phyloP scores from a whole-genome alignment of 2,888 invertebrate genomes.

The Drosophila mayaguana region DNA sequence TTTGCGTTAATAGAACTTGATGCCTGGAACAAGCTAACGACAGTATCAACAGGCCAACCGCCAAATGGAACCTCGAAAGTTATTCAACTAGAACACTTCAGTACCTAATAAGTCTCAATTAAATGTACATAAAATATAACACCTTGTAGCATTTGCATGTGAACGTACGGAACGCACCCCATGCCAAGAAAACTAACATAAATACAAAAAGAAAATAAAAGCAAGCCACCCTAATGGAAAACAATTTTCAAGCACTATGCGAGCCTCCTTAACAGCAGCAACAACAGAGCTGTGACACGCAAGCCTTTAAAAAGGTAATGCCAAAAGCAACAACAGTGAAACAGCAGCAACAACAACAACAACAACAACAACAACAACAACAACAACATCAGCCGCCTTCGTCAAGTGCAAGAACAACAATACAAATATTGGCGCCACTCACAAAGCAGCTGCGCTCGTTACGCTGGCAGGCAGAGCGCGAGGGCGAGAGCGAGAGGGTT shows the following conservation, averaged over 20 bases:
- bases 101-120: slow-evolving; percentile 76
- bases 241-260: slow-evolving; percentile 36
- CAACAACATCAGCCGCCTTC: slow-evolving; percentile 35
- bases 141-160: slow-evolving; percentile 75
- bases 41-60: slow-evolving; percentile 42
- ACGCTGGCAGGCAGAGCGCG: not conserved
- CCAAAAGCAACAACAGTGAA: slow-evolving; percentile 28
- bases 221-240: slow-evolving; percentile 39
- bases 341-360: too few species aligned
- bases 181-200: not conserved
- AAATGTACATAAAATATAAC: slow-evolving; percentile 77
- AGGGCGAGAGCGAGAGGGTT: too few species aligned
- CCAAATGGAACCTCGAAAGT: slow-evolving; percentile 24
- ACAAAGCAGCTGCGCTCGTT: slow-evolving; percentile 60
- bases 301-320: slow-evolving; percentile 59
- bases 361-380: slow-evolving; percentile 26
- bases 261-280: slow-evolving; percentile 32
- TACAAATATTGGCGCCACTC: slow-evolving; percentile 56
- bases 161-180: slow-evolving; percentile 27
- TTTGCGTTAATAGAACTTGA: slow-evolving; percentile 27
- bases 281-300: slow-evolving; percentile 60
- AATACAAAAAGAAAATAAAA: not conserved
- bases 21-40: slow-evolving; percentile 33
- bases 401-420: slow-evolving; percentile 53
- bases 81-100: slow-evolving; percentile 48